Evolutionary conservation across 2,113 vertebrate genomes (phyloP), one percentile per base, ranked within the genome.

Genomic region (Onychostoma macrolepis): DNA sequence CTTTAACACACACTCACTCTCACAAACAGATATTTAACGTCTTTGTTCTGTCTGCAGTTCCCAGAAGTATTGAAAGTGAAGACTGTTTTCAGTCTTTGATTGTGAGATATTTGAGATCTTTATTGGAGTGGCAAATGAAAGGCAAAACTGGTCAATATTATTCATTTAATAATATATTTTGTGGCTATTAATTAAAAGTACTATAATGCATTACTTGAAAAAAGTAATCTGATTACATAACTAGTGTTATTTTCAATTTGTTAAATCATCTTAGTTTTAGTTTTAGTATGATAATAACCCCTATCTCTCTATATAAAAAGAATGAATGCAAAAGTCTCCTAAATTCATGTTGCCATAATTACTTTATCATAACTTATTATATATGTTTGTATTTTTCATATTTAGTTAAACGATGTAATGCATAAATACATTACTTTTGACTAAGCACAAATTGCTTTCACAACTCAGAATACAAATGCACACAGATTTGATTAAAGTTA

Each of bases 11-110:
- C 19, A 43, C 6, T 8, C 8, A 83, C n/a, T 2, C 7, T n/a
- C 86, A 61, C 48, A 63, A 38, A 75, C 48, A 61, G 45, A 84
- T 38, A 48, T 48, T 83, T 69, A 71, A 71, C 13, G 26, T 71
- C 43, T 33, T 45, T 3, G 2, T 83, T 11, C 38, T 63, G 53
- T 41, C 36, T 80, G 6, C 33, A n/a, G 26, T 80, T 63, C 53
- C 53, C 78, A 26, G 78, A 21, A 80, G 53, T 21, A 38, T 38
- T 80, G 15, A 38, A 80, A 36, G 50, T 28, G 24, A 75, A 74
- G 53, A 80, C 26, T 26, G 8, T 19, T n/a, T 43, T 26, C 5
- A 6, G 45, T 6, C 24, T 61, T 61, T 61, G 56, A 61, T 61
- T n/a, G 56, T n/a, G 56, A 61, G 56, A 61, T 61, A 24, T 61